A percentile compares a stretch with the other conserved stretches of the same genome.
Evolutionary conservation across 2,113 vertebrate species (phyloP).

Genomic region (Tragelaphus strepsiceros): DNA sequence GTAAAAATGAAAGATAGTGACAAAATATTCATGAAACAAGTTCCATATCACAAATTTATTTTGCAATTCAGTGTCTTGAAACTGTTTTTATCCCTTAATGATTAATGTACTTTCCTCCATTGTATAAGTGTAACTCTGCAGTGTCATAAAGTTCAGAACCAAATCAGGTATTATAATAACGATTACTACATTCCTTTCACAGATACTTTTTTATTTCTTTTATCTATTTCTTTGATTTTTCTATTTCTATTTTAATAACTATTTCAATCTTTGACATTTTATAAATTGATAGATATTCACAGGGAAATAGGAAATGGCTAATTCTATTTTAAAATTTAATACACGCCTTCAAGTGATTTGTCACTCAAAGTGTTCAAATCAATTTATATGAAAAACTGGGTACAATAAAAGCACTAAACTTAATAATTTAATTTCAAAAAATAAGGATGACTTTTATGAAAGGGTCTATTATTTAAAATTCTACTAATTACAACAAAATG

Average conservation of each 20-base stretch:
- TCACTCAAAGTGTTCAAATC: conserved; percentile 38
- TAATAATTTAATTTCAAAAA: conserved; percentile 40
- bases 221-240: conserved; percentile 48
- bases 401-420: conserved; percentile 15
- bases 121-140: not conserved
- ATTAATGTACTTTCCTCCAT: not conserved
- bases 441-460: conserved; percentile 19
- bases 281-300: conserved; percentile 9
- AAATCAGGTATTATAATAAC: not conserved
- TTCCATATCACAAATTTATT: not conserved
- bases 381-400: conserved; percentile 2
- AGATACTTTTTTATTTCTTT: not conserved
- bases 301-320: conserved; percentile 35
- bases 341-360: conserved; percentile 32
- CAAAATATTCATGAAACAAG: not conserved
- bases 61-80: not conserved
- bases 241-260: conserved; percentile 35
- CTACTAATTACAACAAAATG: not conserved
- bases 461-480: conserved; percentile 37
- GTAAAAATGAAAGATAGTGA: not conserved
- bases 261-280: not conserved
- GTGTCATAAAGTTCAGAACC: not conserved
- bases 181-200: not conserved
- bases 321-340: conserved; percentile 53
- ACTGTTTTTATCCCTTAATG: not conserved